Evolutionary conservation across 2,113 vertebrate species (phyloP).

Genomic region (Pleuronectes platessa): DNA sequence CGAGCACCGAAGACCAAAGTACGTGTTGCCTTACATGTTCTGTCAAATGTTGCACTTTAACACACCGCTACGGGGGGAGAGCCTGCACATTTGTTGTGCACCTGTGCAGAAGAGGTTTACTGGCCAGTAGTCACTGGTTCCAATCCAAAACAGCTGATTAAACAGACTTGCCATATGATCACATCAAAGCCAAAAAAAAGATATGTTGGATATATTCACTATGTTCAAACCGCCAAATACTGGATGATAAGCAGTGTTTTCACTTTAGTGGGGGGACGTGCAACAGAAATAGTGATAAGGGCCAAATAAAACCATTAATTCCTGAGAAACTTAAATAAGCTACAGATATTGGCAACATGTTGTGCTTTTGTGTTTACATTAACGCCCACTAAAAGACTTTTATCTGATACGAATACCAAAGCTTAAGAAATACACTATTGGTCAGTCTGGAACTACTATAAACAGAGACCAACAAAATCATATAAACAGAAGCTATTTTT

Average conservation of each 20-base stretch:
- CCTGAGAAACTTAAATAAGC: not conserved
- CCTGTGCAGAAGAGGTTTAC: not conserved
- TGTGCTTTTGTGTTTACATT: not conserved
- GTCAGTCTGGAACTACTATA: not conserved
- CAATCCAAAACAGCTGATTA: not conserved
- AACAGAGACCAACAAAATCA: not conserved
- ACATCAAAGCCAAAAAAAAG: not conserved
- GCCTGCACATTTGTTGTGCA: conserved; percentile 3
- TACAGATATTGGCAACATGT: not conserved
- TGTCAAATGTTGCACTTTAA: not conserved
- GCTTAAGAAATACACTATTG: not conserved
- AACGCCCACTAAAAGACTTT: not conserved
- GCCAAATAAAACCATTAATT: conserved; percentile 9
- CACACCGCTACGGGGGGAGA: not conserved
- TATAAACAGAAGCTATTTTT: not conserved
- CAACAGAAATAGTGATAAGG: not conserved
- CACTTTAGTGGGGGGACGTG: not conserved
- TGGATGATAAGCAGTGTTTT: not conserved
- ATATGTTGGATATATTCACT: not conserved
- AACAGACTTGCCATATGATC: not conserved
- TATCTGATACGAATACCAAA: not conserved
- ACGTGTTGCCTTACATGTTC: not conserved
- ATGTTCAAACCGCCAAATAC: not conserved
- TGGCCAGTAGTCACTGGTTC: not conserved
- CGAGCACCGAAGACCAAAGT: not conserved